phyloP scores from a whole-genome alignment of 2,113 vertebrate genomes.

The Alexandromys fortis region DNA sequence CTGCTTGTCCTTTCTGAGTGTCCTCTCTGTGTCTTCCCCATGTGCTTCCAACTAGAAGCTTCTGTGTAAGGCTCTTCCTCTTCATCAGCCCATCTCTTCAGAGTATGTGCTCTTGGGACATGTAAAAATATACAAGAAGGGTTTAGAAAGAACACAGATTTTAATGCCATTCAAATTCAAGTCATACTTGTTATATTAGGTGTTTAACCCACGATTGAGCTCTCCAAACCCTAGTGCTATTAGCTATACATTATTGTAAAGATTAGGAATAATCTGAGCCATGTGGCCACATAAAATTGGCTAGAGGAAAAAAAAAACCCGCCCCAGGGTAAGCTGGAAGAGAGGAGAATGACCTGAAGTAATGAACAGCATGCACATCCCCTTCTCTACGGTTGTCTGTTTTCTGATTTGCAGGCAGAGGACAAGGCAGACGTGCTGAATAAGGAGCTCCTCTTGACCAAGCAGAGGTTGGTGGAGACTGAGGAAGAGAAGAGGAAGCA shows the following conservation, averaged over 20 bases:
- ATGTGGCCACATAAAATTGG: background rate
- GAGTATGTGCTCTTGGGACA: background rate
- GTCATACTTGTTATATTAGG: background rate
- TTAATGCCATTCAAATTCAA: background rate
- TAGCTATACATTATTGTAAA: background rate
- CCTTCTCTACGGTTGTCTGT: background rate
- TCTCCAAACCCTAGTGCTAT: background rate
- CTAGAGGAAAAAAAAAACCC: background rate
- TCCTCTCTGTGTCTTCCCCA: background rate
- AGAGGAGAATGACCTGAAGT: background rate
- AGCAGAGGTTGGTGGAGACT: constrained; percentile 95
- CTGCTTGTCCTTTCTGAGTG: background rate
- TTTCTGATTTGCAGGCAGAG: constrained; percentile 89
- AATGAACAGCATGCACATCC: fast-evolving
- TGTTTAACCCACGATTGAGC: background rate
- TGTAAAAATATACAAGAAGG: background rate
- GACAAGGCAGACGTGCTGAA: constrained; percentile 98
- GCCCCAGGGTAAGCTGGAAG: background rate
- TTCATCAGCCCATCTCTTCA: background rate
- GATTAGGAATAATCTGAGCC: background rate
- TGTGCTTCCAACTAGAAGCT: background rate
- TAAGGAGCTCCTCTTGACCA: constrained; percentile 97
- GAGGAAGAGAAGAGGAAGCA: constrained; percentile 97
- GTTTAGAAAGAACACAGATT: background rate
- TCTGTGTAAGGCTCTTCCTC: background rate